A percentile compares a stretch with the other conserved stretches of the same genome.
phyloP scores from a whole-genome alignment of 2,888 invertebrate species.

The Oscheius sp. region DNA sequence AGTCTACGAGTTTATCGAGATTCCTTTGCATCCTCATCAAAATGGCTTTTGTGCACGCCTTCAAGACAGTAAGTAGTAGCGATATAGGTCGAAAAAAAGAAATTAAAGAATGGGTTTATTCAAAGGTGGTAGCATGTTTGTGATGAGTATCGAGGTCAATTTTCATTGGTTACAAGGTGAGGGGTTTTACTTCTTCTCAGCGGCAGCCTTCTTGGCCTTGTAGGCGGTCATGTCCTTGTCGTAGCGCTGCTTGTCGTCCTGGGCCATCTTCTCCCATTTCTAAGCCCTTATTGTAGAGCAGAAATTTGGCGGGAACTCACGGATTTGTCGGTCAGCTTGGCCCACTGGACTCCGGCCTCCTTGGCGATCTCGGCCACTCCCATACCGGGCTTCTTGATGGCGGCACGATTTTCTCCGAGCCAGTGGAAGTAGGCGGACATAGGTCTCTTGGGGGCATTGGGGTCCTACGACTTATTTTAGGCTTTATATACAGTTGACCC shows the following conservation, averaged over 20 bases:
- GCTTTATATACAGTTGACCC: neutral
- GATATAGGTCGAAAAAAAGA: neutral
- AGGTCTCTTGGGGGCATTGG: neutral
- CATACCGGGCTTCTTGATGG: slow-evolving; percentile 6
- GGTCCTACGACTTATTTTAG: neutral
- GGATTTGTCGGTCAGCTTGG: slow-evolving; percentile 5
- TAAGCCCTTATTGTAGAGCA: slow-evolving; percentile 70
- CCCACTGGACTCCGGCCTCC: slow-evolving; percentile 1
- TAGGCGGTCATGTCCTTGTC: slow-evolving; percentile 88
- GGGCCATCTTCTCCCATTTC: slow-evolving; percentile 92
- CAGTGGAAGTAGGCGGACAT: neutral
- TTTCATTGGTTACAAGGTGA: too few species aligned
- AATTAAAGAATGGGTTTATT: neutral
- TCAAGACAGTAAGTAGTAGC: too few species aligned
- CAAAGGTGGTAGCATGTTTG: too few species aligned
- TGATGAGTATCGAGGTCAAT: too few species aligned
- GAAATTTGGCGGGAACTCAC: slow-evolving; percentile 6
- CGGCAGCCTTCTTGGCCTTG: slow-evolving; percentile 74
- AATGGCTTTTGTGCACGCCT: too few species aligned
- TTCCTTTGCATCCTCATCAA: too few species aligned
- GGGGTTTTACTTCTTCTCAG: too few species aligned
- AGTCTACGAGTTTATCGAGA: too few species aligned
- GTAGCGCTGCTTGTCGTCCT: slow-evolving; percentile 88
- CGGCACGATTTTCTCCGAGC: neutral
- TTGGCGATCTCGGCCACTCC: neutral